A percentile compares a stretch with the other conserved stretches of the same genome.
Evolutionary conservation across 1,140 invertebrate genomes (phyloP).

Genomic region (Zaprionus ghesquierei): DNA sequence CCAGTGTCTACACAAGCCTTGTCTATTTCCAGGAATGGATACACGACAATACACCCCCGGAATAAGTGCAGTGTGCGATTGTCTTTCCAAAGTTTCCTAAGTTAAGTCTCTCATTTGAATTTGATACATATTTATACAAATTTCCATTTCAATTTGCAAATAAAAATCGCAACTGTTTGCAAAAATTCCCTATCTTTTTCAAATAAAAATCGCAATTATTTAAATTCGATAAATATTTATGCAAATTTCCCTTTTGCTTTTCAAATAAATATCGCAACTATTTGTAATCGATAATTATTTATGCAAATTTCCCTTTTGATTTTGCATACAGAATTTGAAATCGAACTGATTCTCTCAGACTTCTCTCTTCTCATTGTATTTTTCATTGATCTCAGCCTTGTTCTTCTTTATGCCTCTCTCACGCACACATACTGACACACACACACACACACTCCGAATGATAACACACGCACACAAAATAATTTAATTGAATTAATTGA

Average conservation of each 20-base stretch:
- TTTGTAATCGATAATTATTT: conserved; percentile 8
- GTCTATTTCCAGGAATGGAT: conserved; percentile 88
- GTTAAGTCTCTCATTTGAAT: conserved; percentile 34
- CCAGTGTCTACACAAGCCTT: conserved; percentile 88
- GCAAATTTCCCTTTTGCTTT: background rate
- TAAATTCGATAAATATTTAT: conserved; percentile 5
- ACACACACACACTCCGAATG: conserved; percentile 9
- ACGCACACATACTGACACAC: conserved; percentile 39
- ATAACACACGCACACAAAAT: conserved; percentile 33
- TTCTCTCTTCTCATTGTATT: background rate
- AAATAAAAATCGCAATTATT: conserved; percentile 3
- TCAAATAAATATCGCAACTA: background rate
- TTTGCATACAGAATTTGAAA: conserved; percentile 3
- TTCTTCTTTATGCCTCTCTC: conserved; percentile 15
- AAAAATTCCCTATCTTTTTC: conserved; percentile 5
- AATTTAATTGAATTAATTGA: conserved; percentile 82
- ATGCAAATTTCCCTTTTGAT: background rate
- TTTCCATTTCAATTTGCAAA: conserved; percentile 5
- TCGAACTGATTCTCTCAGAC: background rate
- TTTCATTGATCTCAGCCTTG: conserved; percentile 2
- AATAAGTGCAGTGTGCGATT: conserved; percentile 57
- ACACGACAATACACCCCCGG: conserved; percentile 86
- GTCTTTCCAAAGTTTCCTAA: conserved; percentile 3
- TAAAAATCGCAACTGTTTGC: background rate
- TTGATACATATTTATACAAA: background rate